Conservation (phyloP, 2,797 vertebrate genomes). For the Florisuga fusca region DNA sequence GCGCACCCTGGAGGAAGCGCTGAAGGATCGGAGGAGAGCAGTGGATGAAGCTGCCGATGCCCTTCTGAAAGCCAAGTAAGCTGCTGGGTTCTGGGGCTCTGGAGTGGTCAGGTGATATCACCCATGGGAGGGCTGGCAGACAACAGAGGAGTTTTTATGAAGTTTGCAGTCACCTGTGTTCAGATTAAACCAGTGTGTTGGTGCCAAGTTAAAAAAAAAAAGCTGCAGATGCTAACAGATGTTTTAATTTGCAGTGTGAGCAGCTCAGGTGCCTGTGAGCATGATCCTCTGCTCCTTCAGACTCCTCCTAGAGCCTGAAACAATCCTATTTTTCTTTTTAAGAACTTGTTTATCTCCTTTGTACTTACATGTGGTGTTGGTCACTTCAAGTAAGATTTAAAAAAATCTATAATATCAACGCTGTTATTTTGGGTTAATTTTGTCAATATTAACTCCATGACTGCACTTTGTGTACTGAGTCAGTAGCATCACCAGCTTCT, state of each 20-base stretch:
- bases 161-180: accelerated
- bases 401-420: not conserved
- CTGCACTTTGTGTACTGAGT: not conserved
- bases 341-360: not conserved
- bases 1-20: conserved; percentile 89
- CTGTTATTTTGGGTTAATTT: not conserved
- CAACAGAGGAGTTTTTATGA: not conserved
- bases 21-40: conserved; percentile 85
- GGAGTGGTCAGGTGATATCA: accelerated
- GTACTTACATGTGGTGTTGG: not conserved
- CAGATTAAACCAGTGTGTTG: accelerated
- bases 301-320: too few species aligned
- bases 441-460: not conserved
- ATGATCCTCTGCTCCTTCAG: too few species aligned
- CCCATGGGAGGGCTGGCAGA: not conserved
- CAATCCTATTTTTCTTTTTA: not conserved
- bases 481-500: not conserved
- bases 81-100: not conserved
- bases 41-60: conserved; percentile 87
- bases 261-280: not conserved
- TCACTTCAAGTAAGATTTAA: not conserved
- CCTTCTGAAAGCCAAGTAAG: conserved; percentile 91
- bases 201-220: not conserved
- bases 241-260: not conserved
- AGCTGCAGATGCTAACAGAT: accelerated